Evolutionary conservation across 2,113 vertebrate species (phyloP), one percentile per base, ranked within the genome.

Genomic region (Ceyx cyanopectus): DNA sequence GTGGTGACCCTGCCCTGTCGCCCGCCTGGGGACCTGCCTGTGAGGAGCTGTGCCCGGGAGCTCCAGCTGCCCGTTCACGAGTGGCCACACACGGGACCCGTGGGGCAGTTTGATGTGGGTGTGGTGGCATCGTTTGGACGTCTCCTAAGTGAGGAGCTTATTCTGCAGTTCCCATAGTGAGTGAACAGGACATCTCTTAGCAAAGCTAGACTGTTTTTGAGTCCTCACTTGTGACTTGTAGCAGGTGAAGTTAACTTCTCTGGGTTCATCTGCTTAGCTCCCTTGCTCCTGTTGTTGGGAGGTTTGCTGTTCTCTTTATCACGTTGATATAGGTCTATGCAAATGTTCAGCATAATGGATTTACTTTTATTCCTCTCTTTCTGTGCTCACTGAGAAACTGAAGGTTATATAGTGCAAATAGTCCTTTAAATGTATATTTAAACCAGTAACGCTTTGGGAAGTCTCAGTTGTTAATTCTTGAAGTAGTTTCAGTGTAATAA

Each of bases 71-170:
- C 97, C 0, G 56, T 99, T 14, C 98, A 99, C 7, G 96, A 97
- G 56, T 99, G 99, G 99, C 99, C 99, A 0, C 90, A 96, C 6
- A 92, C 98, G 5, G 96, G 97, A 3, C 81, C 97, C 1, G 81
- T 40, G 4, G 97, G 97, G 21, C 97, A 94, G 16, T 99, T 99
- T 66, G 99, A 99, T 26, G 98, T 99, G 9, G 99, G 99, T 1
- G 99, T 99, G 37, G 98, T 99, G 85, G 99, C 99, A 63, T 99
- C 99, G 0, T 99, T 99, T 34, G 99, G 99, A 30, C 98, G 98
- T 72, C 98, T 99, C 34, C 97, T 99, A 65, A 98, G 90, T 3
- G 97, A 99, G 92, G 95, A 96, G n/a, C 97, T 99, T n/a, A 99
- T 99, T 97, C 96, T 97, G 85, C 98, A 98, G 84, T 99, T 99